These are phyloP conservation scores for Heliconius nattereri DNA, from an alignment of 1,140 invertebrate genomes.

Conservation along the genomic window DNA sequence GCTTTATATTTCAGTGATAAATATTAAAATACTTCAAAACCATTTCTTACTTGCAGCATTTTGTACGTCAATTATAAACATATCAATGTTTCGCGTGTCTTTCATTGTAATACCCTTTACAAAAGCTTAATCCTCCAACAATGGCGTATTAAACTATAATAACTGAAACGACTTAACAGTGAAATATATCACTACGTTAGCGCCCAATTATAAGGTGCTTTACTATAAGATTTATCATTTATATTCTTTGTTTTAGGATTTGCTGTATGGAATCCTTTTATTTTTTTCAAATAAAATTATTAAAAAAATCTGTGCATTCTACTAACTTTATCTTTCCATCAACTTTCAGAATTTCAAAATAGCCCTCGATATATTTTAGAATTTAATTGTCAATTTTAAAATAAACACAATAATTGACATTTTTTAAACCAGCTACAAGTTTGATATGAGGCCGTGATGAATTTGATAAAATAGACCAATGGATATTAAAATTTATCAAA, in stretches of 20 bases:
- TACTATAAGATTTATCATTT: background rate
- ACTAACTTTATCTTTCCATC: too few species aligned
- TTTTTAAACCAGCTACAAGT: too few species aligned
- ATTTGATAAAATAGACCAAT: too few species aligned
- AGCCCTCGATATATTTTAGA: too few species aligned
- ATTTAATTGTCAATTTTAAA: too few species aligned
- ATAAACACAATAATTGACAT: too few species aligned
- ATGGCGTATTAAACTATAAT: constrained; percentile 65
- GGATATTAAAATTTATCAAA: too few species aligned
- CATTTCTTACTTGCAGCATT: constrained; percentile 36
- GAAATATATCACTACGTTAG: constrained; percentile 38
- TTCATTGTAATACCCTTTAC: constrained; percentile 72
- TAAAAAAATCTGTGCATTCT: too few species aligned
- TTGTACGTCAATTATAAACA: constrained; percentile 57
- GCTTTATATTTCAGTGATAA: constrained; percentile 18
- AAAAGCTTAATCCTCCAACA: constrained; percentile 72
- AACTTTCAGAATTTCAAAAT: too few species aligned
- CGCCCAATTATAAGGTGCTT: constrained; percentile 33
- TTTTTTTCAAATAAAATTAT: too few species aligned
- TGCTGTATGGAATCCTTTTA: too few species aligned
- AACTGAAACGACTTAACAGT: constrained; percentile 61
- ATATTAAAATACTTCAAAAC: constrained; percentile 12
- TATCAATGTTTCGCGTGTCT: constrained; percentile 72
- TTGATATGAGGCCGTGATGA: too few species aligned
- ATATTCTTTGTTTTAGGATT: background rate